Evolutionary conservation across 2,888 invertebrate genomes (phyloP).

Genomic region (Steromphala cineraria): DNA sequence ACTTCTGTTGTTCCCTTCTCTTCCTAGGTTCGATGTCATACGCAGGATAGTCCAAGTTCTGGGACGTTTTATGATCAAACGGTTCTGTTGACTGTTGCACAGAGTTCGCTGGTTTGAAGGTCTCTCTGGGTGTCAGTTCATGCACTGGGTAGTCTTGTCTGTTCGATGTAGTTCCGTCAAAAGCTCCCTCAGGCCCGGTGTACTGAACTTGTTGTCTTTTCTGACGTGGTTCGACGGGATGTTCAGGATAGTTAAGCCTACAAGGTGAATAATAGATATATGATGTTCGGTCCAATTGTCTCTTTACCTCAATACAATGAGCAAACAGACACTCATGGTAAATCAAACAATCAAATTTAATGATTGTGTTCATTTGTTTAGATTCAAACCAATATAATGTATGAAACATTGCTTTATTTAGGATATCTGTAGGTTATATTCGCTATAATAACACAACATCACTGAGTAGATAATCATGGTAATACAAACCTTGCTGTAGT

Average conservation of each 20-base stretch:
- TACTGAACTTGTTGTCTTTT: constrained; percentile 55
- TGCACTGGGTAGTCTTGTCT: constrained; percentile 29
- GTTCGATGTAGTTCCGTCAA: constrained; percentile 18
- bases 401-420: too few relatives aligned
- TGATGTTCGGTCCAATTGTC: too few relatives aligned
- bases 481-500: constrained; percentile 51
- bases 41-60: constrained; percentile 28
- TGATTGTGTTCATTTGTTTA: too few relatives aligned
- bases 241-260: too few relatives aligned
- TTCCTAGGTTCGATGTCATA: constrained; percentile 34
- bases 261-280: too few relatives aligned
- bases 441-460: too few relatives aligned
- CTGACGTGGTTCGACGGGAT: constrained; percentile 29
- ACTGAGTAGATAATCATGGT: too few relatives aligned
- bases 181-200: not conserved
- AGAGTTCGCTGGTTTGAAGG: constrained; percentile 23
- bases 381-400: too few relatives aligned
- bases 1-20: not conserved
- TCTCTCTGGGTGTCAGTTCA: constrained; percentile 23
- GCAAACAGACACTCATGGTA: too few relatives aligned
- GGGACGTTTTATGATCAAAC: constrained; percentile 55
- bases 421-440: too few relatives aligned
- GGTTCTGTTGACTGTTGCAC: not conserved
- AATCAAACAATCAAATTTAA: too few relatives aligned
- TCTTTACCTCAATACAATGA: too few relatives aligned